Percentiles rank a stretch among this genome's conserved stretches.
phyloP scores from a whole-genome alignment of 2,888 invertebrate species.

The Oligia fasciuncula region DNA sequence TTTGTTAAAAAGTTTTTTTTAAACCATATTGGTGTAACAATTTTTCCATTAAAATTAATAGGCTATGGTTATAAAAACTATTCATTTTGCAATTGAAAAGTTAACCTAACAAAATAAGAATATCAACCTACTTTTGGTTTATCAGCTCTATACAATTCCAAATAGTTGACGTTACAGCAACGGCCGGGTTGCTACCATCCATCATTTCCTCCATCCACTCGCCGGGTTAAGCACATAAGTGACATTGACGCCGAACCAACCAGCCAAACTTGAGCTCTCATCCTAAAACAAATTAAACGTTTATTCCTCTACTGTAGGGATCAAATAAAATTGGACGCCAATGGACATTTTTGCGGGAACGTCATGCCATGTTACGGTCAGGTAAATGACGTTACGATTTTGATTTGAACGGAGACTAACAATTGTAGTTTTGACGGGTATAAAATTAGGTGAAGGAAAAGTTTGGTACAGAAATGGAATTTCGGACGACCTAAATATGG shows the following conservation, averaged over 20 bases:
- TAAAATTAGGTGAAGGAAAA: conserved; percentile 64
- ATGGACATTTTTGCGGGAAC: conserved; percentile 79
- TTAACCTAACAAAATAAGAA: neutral
- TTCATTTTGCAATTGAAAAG: neutral
- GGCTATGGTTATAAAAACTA: neutral
- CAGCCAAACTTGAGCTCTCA: conserved; percentile 75
- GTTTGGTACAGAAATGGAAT: conserved; percentile 25
- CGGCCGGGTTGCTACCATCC: conserved; percentile 85
- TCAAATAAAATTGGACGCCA: conserved; percentile 76
- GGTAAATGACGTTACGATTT: conserved; percentile 84
- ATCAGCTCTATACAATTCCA: conserved; percentile 76
- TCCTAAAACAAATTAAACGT: conserved; percentile 64
- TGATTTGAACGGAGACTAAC: conserved; percentile 84
- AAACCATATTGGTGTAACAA: neutral
- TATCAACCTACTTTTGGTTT: conserved; percentile 27
- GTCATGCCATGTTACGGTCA: conserved; percentile 83
- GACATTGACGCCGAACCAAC: conserved; percentile 87
- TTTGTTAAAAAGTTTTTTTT: no score
- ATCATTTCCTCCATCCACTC: conserved; percentile 90
- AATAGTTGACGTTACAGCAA: conserved; percentile 78
- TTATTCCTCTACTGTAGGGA: conserved; percentile 66
- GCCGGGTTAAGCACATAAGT: conserved; percentile 90
- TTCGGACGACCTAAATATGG: conserved; percentile 39
- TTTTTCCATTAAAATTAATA: no score
- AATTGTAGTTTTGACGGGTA: conserved; percentile 67